Evolutionary conservation across 1,140 invertebrate genomes (phyloP), one percentile per base, ranked within the genome.

Genomic region (Atopsyche davidsoni): DNA sequence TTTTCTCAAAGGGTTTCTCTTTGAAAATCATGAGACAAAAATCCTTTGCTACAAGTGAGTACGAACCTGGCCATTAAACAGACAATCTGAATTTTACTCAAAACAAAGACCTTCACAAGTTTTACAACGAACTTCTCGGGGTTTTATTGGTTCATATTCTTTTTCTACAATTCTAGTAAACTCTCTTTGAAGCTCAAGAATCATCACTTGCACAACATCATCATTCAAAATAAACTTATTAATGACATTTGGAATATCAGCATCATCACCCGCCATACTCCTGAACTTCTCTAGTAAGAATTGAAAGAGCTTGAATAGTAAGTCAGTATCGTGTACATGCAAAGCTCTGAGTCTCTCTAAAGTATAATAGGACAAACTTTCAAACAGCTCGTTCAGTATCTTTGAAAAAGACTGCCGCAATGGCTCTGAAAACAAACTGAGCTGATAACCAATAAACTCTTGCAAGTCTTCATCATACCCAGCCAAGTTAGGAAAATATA

Each of bases 211-310:
- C n/a, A n/a, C n/a, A n/a, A n/a, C n/a, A n/a, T n/a, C n/a, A n/a
- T n/a, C n/a, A n/a, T n/a, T n/a, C n/a, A n/a, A n/a, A 38, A 50
- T 35, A 18, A 50, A 18, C 14, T 17, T 36, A 23, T 24, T 21
- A 4, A 50, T 13, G 10, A 50, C 31, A n/a, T 3, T 17, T 11
- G 48, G 13, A 23, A 50, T 43, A 23, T 17, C 28, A 4, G 2
- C 23, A 3, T 50, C 39, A 2, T 16, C 18, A n/a, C 39, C 39
- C n/a, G 25, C 40, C 11, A 42, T 16, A 13, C 18, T 17, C 19
- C 36, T 42, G 7, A 50, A 43, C 14, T 43, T 24, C n/a, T 43
- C 22, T 21, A 23, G 36, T 11, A 42, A 6, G 25, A 35, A 50
- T 18, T 9, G 10, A 35, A 50, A 36, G 1, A 50, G 13, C 13